Evolutionary conservation across 2,888 invertebrate species (phyloP).

Genomic region (Sminthurides aquaticus): DNA sequence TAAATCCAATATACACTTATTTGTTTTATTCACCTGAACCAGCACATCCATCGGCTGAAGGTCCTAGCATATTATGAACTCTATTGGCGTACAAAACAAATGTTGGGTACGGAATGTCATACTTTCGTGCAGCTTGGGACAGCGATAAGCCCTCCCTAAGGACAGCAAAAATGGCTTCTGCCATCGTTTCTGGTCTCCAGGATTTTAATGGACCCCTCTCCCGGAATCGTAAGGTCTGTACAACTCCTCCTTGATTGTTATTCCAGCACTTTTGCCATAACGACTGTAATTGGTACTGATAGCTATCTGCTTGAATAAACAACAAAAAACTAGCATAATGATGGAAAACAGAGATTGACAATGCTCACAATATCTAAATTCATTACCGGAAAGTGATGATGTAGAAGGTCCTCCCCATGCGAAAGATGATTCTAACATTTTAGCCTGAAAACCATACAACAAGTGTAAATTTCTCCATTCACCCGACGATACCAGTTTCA

Average conservation of each 20-base stretch:
- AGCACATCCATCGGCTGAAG: slow-evolving; percentile 82
- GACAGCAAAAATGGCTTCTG: slow-evolving; percentile 86
- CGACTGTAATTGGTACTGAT: slow-evolving; percentile 87
- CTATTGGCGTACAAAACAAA: slow-evolving; percentile 87
- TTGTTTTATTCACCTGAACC: slow-evolving; percentile 51
- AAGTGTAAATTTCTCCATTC: background rate
- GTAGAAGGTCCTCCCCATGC: slow-evolving; percentile 81
- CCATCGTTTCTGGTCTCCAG: slow-evolving; percentile 91
- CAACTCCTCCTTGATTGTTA: slow-evolving; percentile 74
- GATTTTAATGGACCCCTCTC: slow-evolving; percentile 87
- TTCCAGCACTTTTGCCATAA: slow-evolving; percentile 97
- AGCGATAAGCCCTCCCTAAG: slow-evolving; percentile 80
- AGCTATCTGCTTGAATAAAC: slow-evolving; percentile 69
- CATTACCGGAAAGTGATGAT: slow-evolving; percentile 72
- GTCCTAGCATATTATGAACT: slow-evolving; percentile 88
- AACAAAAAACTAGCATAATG: background rate
- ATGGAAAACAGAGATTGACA: slow-evolving; percentile 1
- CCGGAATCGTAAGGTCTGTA: slow-evolving; percentile 82
- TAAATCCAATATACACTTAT: background rate
- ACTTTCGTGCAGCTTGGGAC: slow-evolving; percentile 84
- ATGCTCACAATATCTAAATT: slow-evolving; percentile 12
- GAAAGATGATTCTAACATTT: slow-evolving; percentile 83
- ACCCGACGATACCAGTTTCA: too few species aligned
- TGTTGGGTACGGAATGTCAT: slow-evolving; percentile 89
- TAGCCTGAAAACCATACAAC: slow-evolving; percentile 63